Percentiles rank a stretch among this genome's conserved stretches.
These are phyloP conservation scores for Electrophaes corylata DNA, from an alignment of 2,888 invertebrate species.

Conservation along the genomic window DNA sequence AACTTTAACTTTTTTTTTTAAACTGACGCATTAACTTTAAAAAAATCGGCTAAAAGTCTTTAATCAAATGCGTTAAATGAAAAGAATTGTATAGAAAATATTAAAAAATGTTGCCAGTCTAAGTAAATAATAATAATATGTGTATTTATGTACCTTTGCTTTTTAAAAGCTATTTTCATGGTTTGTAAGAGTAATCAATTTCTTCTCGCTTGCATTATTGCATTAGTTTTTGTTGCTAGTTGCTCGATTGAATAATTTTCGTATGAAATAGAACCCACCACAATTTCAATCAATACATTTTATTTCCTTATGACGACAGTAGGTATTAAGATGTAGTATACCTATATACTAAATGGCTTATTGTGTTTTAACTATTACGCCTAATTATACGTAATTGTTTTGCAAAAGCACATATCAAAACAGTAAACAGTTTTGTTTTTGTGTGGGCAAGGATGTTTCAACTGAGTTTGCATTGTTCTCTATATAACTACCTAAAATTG, in stretches of 20 bases:
- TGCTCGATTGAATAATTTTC: no score
- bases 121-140: no score
- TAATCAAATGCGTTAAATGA: no score
- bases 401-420: neutral
- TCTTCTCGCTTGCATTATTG: neutral
- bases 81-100: no score
- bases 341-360: neutral
- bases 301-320: neutral
- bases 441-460: neutral
- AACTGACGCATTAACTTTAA: no score
- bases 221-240: no score
- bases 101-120: no score
- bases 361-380: conserved; percentile 4
- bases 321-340: neutral
- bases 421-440: conserved; percentile 12
- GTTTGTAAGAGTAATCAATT: neutral
- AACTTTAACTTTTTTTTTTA: no score
- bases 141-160: neutral
- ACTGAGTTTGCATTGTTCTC: conserved; percentile 7
- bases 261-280: no score
- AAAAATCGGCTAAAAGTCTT: no score
- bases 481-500: neutral
- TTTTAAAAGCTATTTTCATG: neutral
- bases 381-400: conserved; percentile 3
- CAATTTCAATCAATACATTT: no score